Base-by-base conservation (phyloP, 2,888 invertebrate genomes). In the Archips crataeganus region DNA sequence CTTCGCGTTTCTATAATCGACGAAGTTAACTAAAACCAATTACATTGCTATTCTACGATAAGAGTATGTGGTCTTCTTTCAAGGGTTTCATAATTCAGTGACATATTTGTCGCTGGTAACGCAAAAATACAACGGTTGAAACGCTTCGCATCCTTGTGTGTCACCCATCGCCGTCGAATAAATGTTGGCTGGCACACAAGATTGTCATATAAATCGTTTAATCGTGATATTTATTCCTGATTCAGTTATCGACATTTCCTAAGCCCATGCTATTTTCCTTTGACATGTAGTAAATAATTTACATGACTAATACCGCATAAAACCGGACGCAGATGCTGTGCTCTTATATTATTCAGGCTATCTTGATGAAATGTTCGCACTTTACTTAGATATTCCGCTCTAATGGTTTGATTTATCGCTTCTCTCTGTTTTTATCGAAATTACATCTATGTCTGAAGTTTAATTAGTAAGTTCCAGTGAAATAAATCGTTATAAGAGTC, bases 301-400 rank as follows among this genome's bases (percentile, higher is more conserved):
- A 62, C 60, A 36, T 59, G 54, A 5, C 67, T 47, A 75, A 74
- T 75, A 77, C 71, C 77, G 76, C 78, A 77, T 76, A 69, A 70
- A 47, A 75, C 76, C 76, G 61, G 54, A 74, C 77, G 77, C 75
- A 75, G 77, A 76, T 76, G 68, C 34, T 34, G 62, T 70, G 47
- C 39, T 51, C 51, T 49, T 51, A 15, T n/a, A n/a, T 51, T 51
- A 51, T 51, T 51, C n/a, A 51, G 51, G 2, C 51, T n/a, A 1
- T 51, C 51, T 51, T 51, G n/a, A 51, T 51, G 51, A n/a, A n/a
- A 51, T n/a, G 13, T 15, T n/a, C 39, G 47, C 10, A 10, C 11
- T 6, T 9, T 11, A 23, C 23, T 23, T 23, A 4, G 6, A 39
- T 39, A 39, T 39, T 6, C 39, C 39, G 5, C 5, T 39, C 1